Percentiles rank a stretch among this genome's conserved stretches.
These are phyloP conservation scores for Branchipolynoe longqiensis DNA, from an alignment of 2,888 invertebrate species.

Conservation along the genomic window DNA sequence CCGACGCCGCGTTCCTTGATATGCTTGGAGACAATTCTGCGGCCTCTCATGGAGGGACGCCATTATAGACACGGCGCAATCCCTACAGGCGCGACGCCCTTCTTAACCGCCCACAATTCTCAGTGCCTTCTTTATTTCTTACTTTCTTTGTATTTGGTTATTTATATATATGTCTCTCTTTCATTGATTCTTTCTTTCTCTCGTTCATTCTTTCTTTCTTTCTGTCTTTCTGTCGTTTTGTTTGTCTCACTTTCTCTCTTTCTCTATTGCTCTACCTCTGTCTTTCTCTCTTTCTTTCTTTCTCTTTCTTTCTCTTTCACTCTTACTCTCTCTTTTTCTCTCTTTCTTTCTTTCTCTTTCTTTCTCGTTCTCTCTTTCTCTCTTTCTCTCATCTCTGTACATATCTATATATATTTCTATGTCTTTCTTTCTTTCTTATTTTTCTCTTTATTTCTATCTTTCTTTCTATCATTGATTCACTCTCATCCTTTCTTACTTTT, in stretches of 20 bases:
- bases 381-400: slow-evolving; percentile 29
- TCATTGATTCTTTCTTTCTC: no score
- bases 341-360: slow-evolving; percentile 30
- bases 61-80: no score
- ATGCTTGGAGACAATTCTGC: slow-evolving; percentile 29
- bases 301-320: slow-evolving; percentile 4
- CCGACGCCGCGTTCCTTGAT: slow-evolving; percentile 32
- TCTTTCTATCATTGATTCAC: slow-evolving; percentile 10
- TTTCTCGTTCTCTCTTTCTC: slow-evolving; percentile 2
- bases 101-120: no score
- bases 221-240: no score
- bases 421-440: slow-evolving; percentile 11
- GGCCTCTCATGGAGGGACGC: background rate
- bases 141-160: no score
- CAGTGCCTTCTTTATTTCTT: no score
- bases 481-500: background rate
- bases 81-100: no score
- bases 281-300: background rate
- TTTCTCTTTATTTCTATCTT: slow-evolving; percentile 5
- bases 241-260: background rate
- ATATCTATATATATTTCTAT: slow-evolving; percentile 73
- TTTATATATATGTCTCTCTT: no score
- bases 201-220: no score
- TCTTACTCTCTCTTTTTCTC: slow-evolving; percentile 44
- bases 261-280: background rate